A percentile compares a stretch with the other conserved stretches of the same genome.
phyloP scores from a whole-genome alignment of 2,113 vertebrate genomes.

The Limanda limanda region DNA sequence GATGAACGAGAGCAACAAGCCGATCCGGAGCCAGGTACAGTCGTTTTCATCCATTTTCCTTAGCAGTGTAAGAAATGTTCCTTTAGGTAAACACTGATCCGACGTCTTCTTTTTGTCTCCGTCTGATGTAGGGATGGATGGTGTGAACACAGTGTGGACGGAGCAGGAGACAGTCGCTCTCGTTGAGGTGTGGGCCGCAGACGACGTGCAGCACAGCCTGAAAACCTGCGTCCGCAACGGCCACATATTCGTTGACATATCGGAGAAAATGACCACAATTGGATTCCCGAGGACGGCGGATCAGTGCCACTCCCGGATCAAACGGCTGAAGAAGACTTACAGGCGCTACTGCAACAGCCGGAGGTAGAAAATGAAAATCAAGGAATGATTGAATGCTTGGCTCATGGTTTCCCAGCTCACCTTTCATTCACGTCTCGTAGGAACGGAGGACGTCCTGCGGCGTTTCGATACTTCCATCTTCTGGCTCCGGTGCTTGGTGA shows the following conservation, averaged over 20 bases:
- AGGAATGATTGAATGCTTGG: neutral
- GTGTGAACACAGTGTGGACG: slow-evolving; percentile 57
- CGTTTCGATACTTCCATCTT: slow-evolving; percentile 72
- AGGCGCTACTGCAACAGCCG: slow-evolving; percentile 67
- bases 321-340: slow-evolving; percentile 75
- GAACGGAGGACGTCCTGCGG: slow-evolving; percentile 52
- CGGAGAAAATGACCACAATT: slow-evolving; percentile 55
- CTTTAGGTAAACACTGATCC: neutral
- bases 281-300: slow-evolving; percentile 68
- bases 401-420: neutral
- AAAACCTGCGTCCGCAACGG: slow-evolving; percentile 69
- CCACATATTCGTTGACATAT: slow-evolving; percentile 69
- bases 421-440: slow-evolving; percentile 25
- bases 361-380: slow-evolving; percentile 38
- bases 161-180: slow-evolving; percentile 74
- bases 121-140: slow-evolving; percentile 8
- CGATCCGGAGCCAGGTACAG: slow-evolving; percentile 63
- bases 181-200: slow-evolving; percentile 72
- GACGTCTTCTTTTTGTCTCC: neutral
- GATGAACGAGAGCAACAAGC: slow-evolving; percentile 69
- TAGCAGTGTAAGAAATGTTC: neutral
- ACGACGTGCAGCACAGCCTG: slow-evolving; percentile 75
- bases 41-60: neutral
- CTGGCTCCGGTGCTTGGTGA: slow-evolving; percentile 77
- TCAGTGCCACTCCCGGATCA: slow-evolving; percentile 76